Base-by-base conservation (phyloP, 1,140 invertebrate species). In the Pomacea maculata region DNA sequence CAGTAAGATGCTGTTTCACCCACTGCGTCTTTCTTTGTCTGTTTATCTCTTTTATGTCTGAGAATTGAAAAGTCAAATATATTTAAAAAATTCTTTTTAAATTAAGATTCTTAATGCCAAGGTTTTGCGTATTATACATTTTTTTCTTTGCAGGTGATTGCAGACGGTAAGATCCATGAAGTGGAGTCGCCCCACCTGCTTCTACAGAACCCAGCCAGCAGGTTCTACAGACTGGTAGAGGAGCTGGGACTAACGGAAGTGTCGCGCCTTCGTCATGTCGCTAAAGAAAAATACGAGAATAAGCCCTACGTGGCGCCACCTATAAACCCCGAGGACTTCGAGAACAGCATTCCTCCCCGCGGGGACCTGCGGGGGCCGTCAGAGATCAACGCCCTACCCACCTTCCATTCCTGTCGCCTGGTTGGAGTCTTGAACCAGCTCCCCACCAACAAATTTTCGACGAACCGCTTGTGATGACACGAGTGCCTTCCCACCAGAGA, bases 381-480 rank as follows among this genome's bases (percentile, higher is more conserved):
- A 17, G 81, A 82, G 68, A 64, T 85, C 15, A 83, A 79, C 52
- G 82, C 80, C 17, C 73, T 83, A 52, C 85, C 82, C 11, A 82
- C 82, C 21, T 86, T 85, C 80, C 85, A 86, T 67, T 84, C 83
- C 15, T 81, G 80, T 10, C n/a, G 84, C 57, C 77, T 86, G 54
- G 82, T 81, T 10, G 85, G 83, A 15, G 85, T 84, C 34, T 74
- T 85, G 11, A 85, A 81, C 74, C 85, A 86, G 78, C 75, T 86
- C 61, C 82, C 83, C 45, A 83, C 85, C 52, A 85, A 85, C 82
- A 86, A 86, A 78, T 84, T 84, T 63, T 84, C 85, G 19, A 86
- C 83, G 67, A 83, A 86, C 63, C 64, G 84, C 4, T 78, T 85
- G 54, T 85, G 81, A 80, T 34, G 21, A 61, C 57, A 14, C 15